Percentiles rank a stretch among this genome's conserved stretches.
Evolutionary conservation across 2,888 invertebrate species (phyloP).

Genomic region (Nymphalis urticae): DNA sequence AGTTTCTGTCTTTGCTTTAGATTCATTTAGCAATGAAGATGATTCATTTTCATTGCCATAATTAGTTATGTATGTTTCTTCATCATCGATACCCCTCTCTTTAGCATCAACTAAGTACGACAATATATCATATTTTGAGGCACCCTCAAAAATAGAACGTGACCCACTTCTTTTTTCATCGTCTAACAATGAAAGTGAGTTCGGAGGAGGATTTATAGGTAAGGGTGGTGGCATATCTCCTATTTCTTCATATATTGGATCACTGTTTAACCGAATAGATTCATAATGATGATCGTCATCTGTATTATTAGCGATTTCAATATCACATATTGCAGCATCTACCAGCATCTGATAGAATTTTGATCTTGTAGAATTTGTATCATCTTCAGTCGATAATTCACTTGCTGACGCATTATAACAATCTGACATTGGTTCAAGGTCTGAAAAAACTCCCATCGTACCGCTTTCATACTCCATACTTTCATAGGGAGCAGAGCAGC

Average conservation of each 20-base stretch:
- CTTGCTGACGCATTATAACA: slow-evolving; percentile 87
- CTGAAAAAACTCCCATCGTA: slow-evolving; percentile 76
- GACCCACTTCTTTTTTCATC: slow-evolving; percentile 86
- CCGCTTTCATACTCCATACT: slow-evolving; percentile 87
- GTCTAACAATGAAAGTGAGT: slow-evolving; percentile 84
- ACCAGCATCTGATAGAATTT: slow-evolving; percentile 89
- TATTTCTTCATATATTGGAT: slow-evolving; percentile 91
- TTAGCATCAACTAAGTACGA: slow-evolving; percentile 94
- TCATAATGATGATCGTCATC: slow-evolving; percentile 88
- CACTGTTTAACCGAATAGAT: slow-evolving; percentile 84
- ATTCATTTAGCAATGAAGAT: slow-evolving; percentile 75
- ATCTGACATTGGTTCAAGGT: slow-evolving; percentile 83
- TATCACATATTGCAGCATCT: slow-evolving; percentile 86
- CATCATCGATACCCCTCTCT: slow-evolving; percentile 86
- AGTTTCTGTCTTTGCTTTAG: slow-evolving; percentile 76
- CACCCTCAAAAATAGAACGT: slow-evolving; percentile 88
- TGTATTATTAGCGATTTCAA: slow-evolving; percentile 83
- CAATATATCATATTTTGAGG: slow-evolving; percentile 93
- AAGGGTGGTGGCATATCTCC: slow-evolving; percentile 89
- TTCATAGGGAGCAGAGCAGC: slow-evolving; percentile 88
- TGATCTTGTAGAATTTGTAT: slow-evolving; percentile 83
- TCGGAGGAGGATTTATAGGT: slow-evolving; percentile 89
- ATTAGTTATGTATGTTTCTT: slow-evolving; percentile 86
- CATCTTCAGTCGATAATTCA: slow-evolving; percentile 84
- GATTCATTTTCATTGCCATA: slow-evolving; percentile 80